Evolutionary conservation across 2,797 vertebrate species (phyloP).

Genomic region (Phrynocephalus vlangalii): DNA sequence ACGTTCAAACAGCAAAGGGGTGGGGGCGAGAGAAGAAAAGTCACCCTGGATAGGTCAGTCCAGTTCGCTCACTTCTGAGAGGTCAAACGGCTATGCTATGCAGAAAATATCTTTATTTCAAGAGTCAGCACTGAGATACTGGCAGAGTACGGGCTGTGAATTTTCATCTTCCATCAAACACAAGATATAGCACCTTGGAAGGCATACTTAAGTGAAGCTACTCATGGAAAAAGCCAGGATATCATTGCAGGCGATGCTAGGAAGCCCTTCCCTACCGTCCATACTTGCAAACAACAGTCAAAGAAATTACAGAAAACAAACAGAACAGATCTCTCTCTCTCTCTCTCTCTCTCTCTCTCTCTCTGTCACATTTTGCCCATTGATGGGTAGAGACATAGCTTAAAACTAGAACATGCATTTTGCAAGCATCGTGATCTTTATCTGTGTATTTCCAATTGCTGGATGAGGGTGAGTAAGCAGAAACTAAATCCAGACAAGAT

Average conservation of each 20-base stretch:
- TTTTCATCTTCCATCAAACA: constrained; percentile 29
- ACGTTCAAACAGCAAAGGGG: not conserved
- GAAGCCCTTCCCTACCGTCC: not conserved
- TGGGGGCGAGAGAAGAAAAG: not conserved
- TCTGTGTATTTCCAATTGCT: not conserved
- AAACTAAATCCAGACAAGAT: too few relatives aligned
- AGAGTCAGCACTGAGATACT: constrained; percentile 10
- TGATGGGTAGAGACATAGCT: not conserved
- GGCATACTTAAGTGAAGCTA: constrained; percentile 38
- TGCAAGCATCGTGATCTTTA: not conserved
- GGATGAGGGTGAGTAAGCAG: too few relatives aligned
- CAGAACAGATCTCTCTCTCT: not conserved
- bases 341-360: too few relatives aligned
- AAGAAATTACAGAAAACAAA: not conserved
- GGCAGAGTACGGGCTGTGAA: constrained; percentile 12
- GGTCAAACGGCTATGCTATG: not conserved
- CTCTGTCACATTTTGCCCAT: not conserved
- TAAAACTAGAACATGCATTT: not conserved
- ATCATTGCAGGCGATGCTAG: not conserved
- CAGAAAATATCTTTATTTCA: constrained; percentile 1
- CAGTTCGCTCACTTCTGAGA: not conserved
- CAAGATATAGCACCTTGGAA: constrained; percentile 26
- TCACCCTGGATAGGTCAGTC: not conserved
- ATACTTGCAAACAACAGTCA: not conserved
- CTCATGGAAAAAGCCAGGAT: constrained; percentile 15